Conservation (phyloP, 2,113 vertebrate genomes). For the Hepsetus odoe region DNA sequence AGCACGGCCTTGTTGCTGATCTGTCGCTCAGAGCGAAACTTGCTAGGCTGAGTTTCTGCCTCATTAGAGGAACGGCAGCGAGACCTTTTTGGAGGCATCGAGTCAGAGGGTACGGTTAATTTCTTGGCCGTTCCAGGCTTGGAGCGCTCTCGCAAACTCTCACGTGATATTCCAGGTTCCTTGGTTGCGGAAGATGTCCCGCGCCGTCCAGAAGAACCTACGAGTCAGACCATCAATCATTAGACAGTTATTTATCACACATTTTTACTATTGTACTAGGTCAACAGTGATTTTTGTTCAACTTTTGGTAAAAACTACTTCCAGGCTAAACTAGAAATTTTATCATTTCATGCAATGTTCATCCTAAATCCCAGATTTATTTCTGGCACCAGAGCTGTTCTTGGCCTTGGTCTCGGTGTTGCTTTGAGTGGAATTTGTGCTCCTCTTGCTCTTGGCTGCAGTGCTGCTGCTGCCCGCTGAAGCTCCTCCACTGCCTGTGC, state of each 20-base stretch:
- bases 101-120: constrained; percentile 63
- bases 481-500: constrained; percentile 72
- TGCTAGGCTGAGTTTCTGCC: constrained; percentile 80
- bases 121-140: constrained; percentile 75
- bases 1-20: constrained; percentile 84
- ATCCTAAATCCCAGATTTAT: constrained; percentile 4
- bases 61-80: constrained; percentile 76
- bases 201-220: constrained; percentile 69
- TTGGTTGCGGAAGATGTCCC: constrained; percentile 76
- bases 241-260: neutral
- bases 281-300: neutral
- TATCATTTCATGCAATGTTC: neutral
- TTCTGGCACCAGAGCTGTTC: constrained; percentile 72
- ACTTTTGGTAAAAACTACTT: neutral
- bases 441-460: constrained; percentile 80
- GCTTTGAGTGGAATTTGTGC: constrained; percentile 64
- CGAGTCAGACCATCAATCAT: neutral
- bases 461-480: constrained; percentile 64
- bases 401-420: constrained; percentile 76
- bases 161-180: constrained; percentile 78
- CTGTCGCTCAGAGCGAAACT: constrained; percentile 85
- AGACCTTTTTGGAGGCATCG: constrained; percentile 74
- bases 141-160: constrained; percentile 78
- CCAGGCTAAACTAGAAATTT: neutral
- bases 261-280: too few species aligned